A percentile compares a stretch with the other conserved stretches of the same genome.
Evolutionary conservation across 2,888 invertebrate genomes (phyloP).

Genomic region (Plebejus melissa): DNA sequence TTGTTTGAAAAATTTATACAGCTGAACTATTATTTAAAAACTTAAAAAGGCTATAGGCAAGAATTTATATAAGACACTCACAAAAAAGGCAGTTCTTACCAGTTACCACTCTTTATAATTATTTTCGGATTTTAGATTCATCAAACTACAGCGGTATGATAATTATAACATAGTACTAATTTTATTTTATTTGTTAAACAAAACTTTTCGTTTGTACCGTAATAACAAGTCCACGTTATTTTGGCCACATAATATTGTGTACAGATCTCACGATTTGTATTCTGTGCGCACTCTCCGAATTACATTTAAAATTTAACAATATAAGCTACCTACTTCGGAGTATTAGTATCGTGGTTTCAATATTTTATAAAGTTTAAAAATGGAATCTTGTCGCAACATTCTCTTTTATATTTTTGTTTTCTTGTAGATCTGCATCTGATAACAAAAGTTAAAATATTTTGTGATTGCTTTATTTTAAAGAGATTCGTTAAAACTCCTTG

Average conservation of each 20-base stretch:
- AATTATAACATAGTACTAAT: too few relatives aligned
- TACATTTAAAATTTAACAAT: constrained; percentile 18
- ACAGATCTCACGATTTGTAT: not conserved
- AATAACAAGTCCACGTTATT: not conserved
- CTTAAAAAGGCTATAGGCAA: too few relatives aligned
- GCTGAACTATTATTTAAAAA: too few relatives aligned
- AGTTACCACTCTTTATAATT: too few relatives aligned
- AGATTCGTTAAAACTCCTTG: too few relatives aligned
- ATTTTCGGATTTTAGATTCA: too few relatives aligned
- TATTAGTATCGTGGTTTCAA: not conserved
- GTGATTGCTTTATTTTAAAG: not conserved
- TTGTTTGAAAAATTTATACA: too few relatives aligned
- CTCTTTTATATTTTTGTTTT: not conserved
- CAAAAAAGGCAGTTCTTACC: too few relatives aligned
- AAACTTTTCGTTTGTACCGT: not conserved
- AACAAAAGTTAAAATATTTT: not conserved
- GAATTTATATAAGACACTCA: too few relatives aligned
- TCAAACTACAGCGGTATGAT: too few relatives aligned
- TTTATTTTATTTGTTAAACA: not conserved
- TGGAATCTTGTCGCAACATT: not conserved
- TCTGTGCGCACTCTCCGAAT: constrained; percentile 4
- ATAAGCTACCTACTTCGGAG: constrained; percentile 4
- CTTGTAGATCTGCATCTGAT: not conserved
- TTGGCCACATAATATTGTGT: not conserved
- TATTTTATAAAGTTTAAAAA: constrained; percentile 2